Conservation (phyloP, 2,113 vertebrate species). For the Ceratotherium simum region DNA sequence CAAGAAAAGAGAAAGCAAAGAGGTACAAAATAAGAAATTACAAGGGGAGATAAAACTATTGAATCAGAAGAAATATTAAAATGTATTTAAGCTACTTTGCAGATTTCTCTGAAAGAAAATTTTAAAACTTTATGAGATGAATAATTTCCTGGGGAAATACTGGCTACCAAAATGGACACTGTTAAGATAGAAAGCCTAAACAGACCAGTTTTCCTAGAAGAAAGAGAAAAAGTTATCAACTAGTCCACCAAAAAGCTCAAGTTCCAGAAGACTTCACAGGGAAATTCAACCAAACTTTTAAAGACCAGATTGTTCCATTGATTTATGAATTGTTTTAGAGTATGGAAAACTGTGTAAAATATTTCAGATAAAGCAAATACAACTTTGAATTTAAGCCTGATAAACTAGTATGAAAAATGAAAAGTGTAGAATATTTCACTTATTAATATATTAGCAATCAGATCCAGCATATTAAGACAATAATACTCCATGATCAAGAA, state of each 20-base stretch:
- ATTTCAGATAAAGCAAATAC: not conserved
- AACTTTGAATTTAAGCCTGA: not conserved
- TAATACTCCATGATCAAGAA: too few species aligned
- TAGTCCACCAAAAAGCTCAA: not conserved
- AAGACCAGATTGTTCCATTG: not conserved
- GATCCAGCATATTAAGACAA: too few species aligned
- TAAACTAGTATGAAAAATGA: too few species aligned
- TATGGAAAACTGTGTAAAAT: not conserved
- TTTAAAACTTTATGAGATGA: not conserved
- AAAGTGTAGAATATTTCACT: too few species aligned
- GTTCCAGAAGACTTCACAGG: not conserved
- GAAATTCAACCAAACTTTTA: not conserved
- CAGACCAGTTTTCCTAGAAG: not conserved
- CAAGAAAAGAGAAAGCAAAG: not conserved
- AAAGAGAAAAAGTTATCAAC: not conserved
- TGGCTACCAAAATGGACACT: not conserved
- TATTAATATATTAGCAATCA: too few species aligned
- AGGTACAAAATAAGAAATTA: not conserved
- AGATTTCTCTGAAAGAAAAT: not conserved
- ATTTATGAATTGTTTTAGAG: not conserved
- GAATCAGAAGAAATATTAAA: not conserved
- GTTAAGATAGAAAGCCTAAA: not conserved
- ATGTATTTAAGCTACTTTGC: not conserved
- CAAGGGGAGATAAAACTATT: not conserved
- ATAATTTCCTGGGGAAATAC: not conserved